Percentiles rank a stretch among this genome's conserved stretches.
phyloP scores from a whole-genome alignment of 2,797 vertebrate genomes.

The Harpagifer antarcticus region DNA sequence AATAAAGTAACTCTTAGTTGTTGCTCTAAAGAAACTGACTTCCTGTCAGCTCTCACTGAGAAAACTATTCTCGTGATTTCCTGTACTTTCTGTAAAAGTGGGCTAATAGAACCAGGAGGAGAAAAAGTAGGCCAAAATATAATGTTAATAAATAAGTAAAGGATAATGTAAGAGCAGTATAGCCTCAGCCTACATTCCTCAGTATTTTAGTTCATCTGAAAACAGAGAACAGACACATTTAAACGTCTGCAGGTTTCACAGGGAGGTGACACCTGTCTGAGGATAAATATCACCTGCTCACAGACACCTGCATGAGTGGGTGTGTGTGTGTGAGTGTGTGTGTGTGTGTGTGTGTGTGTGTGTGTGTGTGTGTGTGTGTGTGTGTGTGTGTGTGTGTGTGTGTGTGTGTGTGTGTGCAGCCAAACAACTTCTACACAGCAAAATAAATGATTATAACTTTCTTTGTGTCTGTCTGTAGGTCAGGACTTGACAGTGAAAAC shows the following conservation, averaged over 20 bases:
- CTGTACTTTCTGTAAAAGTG: conserved; percentile 44
- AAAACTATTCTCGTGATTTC: conserved; percentile 29
- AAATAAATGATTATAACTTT: too few relatives aligned
- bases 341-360: too few relatives aligned
- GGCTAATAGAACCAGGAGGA: conserved; percentile 54
- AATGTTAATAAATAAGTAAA: conserved; percentile 63
- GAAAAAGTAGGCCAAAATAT: conserved; percentile 64
- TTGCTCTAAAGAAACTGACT: background rate
- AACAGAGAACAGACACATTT: conserved; percentile 11
- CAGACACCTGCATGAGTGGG: background rate
- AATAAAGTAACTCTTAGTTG: background rate
- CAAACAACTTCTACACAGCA: too few relatives aligned
- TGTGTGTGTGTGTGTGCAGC: too few relatives aligned
- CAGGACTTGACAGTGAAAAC: too few relatives aligned
- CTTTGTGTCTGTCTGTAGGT: too few relatives aligned
- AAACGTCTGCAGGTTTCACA: conserved; percentile 20
- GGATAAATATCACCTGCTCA: conserved; percentile 2
- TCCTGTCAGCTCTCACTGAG: background rate
- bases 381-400: too few relatives aligned
- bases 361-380: too few relatives aligned
- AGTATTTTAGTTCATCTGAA: conserved; percentile 56
- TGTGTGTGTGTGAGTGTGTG: too few relatives aligned
- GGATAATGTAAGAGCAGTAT: conserved; percentile 61
- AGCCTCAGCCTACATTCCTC: conserved; percentile 54
- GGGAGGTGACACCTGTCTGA: conserved; percentile 1